phyloP scores from a whole-genome alignment of 2,797 vertebrate species.

The Sternarchorhynchus goeldii region DNA sequence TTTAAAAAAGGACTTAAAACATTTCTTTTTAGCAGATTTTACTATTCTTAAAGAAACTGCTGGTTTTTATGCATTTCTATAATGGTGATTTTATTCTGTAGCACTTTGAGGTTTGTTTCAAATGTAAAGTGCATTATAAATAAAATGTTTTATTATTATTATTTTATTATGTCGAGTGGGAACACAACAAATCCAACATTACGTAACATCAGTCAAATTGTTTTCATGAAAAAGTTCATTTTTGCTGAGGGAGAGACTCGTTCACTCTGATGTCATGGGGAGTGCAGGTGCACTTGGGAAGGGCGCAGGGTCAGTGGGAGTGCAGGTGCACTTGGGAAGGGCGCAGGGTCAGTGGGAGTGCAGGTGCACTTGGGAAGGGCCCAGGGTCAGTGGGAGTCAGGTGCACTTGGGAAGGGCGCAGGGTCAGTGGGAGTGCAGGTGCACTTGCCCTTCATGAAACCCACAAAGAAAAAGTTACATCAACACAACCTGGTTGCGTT shows the following conservation, averaged over 20 bases:
- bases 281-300: not conserved
- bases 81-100: too few species aligned
- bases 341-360: not conserved
- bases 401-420: not conserved
- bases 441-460: constrained; percentile 19
- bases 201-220: constrained; percentile 54
- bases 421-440: not conserved
- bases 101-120: too few species aligned
- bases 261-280: constrained; percentile 1
- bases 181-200: constrained; percentile 39
- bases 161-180: too few species aligned
- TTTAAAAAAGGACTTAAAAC: too few species aligned
- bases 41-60: too few species aligned
- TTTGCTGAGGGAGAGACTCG: constrained; percentile 31
- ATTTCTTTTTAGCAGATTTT: too few species aligned
- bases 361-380: not conserved
- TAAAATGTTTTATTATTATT: constrained; percentile 37
- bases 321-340: too few species aligned
- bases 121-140: too few species aligned
- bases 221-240: constrained; percentile 57
- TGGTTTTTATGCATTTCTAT: too few species aligned
- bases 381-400: not conserved
- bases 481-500: constrained; percentile 28
- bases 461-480: constrained; percentile 48
- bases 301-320: not conserved